A percentile compares a stretch with the other conserved stretches of the same genome.
Evolutionary conservation across 2,113 vertebrate genomes (phyloP).

Genomic region (Pelvicachromis taeniatus): DNA sequence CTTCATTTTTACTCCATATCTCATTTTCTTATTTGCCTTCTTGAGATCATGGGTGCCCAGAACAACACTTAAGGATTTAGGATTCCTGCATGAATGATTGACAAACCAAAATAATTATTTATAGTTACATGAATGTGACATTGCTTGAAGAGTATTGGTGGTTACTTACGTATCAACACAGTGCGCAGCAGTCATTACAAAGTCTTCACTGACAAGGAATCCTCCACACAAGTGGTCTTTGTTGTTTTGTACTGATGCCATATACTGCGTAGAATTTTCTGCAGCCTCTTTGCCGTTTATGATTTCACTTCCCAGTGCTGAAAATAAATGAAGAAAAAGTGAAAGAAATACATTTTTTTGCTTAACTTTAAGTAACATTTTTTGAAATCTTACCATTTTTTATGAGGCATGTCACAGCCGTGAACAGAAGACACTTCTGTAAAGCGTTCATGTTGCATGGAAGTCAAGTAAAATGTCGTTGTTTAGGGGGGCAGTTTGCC

Average conservation of each 20-base stretch:
- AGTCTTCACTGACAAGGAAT: background rate
- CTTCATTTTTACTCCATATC: background rate
- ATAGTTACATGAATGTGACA: fast-evolving
- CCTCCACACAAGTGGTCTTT: background rate
- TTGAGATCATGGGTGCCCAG: fast-evolving
- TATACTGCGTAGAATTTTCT: conserved; percentile 53
- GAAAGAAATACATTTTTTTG: background rate
- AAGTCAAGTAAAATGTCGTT: background rate
- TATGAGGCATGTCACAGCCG: background rate
- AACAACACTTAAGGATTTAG: background rate
- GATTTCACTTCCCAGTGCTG: conserved; percentile 38
- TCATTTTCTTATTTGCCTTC: background rate
- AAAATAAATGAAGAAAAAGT: background rate
- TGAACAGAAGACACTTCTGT: background rate
- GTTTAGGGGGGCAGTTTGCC: background rate
- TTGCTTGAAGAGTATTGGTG: background rate
- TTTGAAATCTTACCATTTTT: background rate
- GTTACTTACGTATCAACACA: background rate
- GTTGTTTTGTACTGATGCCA: conserved; percentile 59
- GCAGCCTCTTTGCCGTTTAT: conserved; percentile 60
- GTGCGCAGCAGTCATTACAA: conserved; percentile 72
- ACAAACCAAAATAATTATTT: background rate
- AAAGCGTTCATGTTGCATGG: background rate
- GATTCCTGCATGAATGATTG: background rate
- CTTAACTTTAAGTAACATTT: background rate